These are phyloP conservation scores for Acromyrmex echinatior DNA, from an alignment of 1,140 invertebrate genomes.

Conservation along the genomic window DNA sequence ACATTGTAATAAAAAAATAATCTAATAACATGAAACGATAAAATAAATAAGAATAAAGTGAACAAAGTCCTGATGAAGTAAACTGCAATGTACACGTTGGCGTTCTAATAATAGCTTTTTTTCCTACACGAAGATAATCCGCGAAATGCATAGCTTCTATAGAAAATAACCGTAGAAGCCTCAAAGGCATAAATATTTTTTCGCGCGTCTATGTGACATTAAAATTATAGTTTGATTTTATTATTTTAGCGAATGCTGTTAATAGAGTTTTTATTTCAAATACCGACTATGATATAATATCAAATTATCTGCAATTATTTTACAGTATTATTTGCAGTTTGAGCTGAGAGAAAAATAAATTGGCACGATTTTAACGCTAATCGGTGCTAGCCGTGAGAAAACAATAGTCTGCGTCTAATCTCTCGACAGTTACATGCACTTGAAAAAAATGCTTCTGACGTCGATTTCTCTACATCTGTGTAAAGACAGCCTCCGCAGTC, in stretches of 20 bases:
- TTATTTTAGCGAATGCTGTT: not conserved
- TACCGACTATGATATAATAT: not conserved
- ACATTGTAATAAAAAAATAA: too few species aligned
- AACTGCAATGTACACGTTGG: too few species aligned
- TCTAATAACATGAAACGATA: not conserved
- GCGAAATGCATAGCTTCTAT: too few species aligned
- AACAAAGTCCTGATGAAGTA: too few species aligned
- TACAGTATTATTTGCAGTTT: not conserved
- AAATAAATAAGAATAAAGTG: not conserved
- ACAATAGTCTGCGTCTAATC: constrained; percentile 15
- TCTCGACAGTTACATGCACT: not conserved
- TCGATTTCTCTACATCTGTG: constrained; percentile 25
- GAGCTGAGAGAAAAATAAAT: not conserved
- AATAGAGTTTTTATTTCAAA: not conserved
- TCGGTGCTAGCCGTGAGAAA: not conserved
- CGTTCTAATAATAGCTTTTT: too few species aligned
- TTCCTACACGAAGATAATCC: too few species aligned
- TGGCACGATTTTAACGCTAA: not conserved
- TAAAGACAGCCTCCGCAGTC: constrained; percentile 6
- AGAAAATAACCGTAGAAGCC: too few species aligned
- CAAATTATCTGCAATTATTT: not conserved
- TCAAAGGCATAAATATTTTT: not conserved
- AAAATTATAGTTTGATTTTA: not conserved
- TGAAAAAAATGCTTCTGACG: not conserved
- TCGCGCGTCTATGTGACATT: not conserved